Evolutionary conservation across 2,797 vertebrate genomes (phyloP).

Genomic region (Notolepis coatsorum): DNA sequence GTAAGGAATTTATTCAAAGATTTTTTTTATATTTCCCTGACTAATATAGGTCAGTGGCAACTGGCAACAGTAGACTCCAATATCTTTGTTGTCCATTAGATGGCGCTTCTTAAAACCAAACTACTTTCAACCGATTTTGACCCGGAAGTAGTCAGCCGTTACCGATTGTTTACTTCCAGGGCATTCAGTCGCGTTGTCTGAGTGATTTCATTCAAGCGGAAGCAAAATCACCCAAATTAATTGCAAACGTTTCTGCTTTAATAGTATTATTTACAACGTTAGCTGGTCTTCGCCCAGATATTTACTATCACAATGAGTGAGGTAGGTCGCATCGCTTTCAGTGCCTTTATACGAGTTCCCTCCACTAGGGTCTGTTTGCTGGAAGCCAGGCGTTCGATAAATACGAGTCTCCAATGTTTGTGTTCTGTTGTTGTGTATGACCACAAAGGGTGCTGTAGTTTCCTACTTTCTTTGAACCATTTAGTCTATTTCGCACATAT

Average conservation of each 20-base stretch:
- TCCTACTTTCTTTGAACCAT: too few relatives aligned
- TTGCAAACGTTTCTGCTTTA: too few relatives aligned
- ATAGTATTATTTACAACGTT: too few relatives aligned
- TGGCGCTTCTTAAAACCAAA: constrained; percentile 10
- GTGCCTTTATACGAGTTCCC: fast-evolving
- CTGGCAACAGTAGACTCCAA: too few relatives aligned
- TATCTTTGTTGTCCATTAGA: not conserved
- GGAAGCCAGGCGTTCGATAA: not conserved
- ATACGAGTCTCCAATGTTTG: not conserved
- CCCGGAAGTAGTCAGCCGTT: not conserved
- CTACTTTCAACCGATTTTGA: not conserved
- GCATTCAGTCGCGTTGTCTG: not conserved
- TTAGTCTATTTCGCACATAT: not conserved
- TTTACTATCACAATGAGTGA: constrained; percentile 62
- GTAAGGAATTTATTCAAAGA: too few relatives aligned
- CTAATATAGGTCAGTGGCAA: too few relatives aligned
- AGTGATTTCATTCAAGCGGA: not conserved
- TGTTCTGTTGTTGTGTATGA: constrained; percentile 8
- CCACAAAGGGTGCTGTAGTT: constrained; percentile 12
- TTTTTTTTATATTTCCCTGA: too few relatives aligned
- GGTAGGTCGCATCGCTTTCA: constrained; percentile 46
- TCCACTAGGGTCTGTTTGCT: constrained; percentile 10
- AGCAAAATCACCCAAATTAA: not conserved
- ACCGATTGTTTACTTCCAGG: constrained; percentile 61
- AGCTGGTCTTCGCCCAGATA: too few relatives aligned